Percentiles rank a stretch among this genome's conserved stretches.
Evolutionary conservation across 2,797 vertebrate species (phyloP).

Genomic region (Rhinophrynus dorsalis): DNA sequence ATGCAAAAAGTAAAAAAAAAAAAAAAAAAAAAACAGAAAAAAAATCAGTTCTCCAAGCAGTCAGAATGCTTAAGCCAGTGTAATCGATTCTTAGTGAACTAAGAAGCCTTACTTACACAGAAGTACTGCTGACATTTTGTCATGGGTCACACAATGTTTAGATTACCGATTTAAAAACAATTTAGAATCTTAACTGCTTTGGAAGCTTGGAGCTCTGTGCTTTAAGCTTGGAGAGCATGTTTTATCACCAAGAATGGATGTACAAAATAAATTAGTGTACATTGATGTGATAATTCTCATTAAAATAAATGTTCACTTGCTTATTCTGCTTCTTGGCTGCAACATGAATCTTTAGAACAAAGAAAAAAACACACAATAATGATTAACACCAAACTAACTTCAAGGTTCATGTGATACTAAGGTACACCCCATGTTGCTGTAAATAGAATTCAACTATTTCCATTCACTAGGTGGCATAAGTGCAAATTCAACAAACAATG

Average conservation of each 20-base stretch:
- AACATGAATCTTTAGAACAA: too few species aligned
- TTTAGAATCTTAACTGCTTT: background rate
- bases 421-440: too few species aligned
- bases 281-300: background rate
- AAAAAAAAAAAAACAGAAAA: too few species aligned
- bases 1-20: background rate
- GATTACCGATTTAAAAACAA: slow-evolving; percentile 18
- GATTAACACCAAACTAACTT: too few species aligned
- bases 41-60: too few species aligned
- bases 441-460: too few species aligned
- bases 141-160: background rate
- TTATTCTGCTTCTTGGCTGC: too few species aligned
- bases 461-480: too few species aligned
- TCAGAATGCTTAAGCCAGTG: background rate
- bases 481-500: too few species aligned
- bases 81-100: slow-evolving; percentile 6
- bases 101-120: background rate
- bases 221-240: background rate
- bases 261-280: background rate
- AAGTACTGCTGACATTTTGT: slow-evolving; percentile 6
- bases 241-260: background rate
- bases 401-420: too few species aligned
- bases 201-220: background rate
- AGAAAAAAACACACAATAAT: too few species aligned
- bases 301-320: too few species aligned